phyloP scores from a whole-genome alignment of 2,797 vertebrate genomes.

The Sylvilagus floridanus region DNA sequence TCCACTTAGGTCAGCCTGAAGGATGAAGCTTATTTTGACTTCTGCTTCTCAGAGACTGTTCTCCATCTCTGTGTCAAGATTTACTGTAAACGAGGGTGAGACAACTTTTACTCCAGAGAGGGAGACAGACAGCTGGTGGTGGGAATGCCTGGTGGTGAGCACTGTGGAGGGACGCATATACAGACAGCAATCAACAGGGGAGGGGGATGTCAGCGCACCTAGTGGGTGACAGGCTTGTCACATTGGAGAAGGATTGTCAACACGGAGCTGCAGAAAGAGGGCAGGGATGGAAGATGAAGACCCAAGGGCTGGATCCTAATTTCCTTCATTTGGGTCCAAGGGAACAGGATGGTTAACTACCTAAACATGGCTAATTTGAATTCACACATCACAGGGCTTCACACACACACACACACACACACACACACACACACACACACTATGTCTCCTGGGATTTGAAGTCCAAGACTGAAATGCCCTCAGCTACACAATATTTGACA shows the following conservation, averaged over 20 bases:
- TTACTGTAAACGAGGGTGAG: background rate
- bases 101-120: constrained; percentile 54
- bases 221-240: background rate
- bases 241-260: background rate
- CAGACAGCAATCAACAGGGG: background rate
- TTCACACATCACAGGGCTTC: background rate
- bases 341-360: background rate
- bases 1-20: background rate
- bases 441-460: background rate
- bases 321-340: background rate
- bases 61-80: constrained; percentile 26
- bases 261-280: background rate
- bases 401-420: too few species aligned
- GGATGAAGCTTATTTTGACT: constrained; percentile 13
- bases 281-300: background rate
- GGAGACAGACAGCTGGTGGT: background rate
- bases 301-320: background rate
- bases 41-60: constrained; percentile 37
- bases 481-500: background rate
- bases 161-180: background rate
- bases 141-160: background rate
- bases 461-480: background rate
- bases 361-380: background rate
- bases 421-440: too few species aligned
- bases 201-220: background rate